Evolutionary conservation across 2,888 invertebrate genomes (phyloP).

Genomic region (Rambutsinella grinnellia): DNA sequence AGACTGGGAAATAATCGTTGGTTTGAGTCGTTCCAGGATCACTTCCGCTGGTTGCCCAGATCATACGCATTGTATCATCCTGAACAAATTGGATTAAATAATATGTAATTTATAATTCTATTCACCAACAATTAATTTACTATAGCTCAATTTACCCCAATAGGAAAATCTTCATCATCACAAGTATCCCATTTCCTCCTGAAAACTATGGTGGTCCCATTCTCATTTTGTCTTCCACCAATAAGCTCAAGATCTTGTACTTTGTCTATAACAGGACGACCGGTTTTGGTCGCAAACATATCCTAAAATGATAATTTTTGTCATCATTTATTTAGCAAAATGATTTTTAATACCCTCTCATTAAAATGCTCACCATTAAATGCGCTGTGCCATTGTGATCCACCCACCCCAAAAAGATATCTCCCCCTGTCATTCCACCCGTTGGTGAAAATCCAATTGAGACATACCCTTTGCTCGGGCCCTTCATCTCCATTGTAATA

Average conservation of each 20-base stretch:
- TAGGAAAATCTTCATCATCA: constrained; percentile 62
- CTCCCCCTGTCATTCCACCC: constrained; percentile 69
- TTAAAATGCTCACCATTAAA: neutral
- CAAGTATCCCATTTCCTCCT: constrained; percentile 68
- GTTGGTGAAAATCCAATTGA: constrained; percentile 69
- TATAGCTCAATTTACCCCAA: constrained; percentile 40
- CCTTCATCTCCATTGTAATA: constrained; percentile 47
- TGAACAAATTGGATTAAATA: constrained; percentile 3
- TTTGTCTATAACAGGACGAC: constrained; percentile 59
- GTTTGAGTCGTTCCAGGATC: constrained; percentile 63
- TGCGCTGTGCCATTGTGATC: constrained; percentile 44
- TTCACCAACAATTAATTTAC: neutral
- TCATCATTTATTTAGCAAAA: no score
- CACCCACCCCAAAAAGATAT: constrained; percentile 69
- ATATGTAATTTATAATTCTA: neutral
- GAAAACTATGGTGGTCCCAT: constrained; percentile 67
- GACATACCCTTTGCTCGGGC: constrained; percentile 67
- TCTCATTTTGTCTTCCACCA: constrained; percentile 66
- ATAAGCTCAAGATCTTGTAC: constrained; percentile 67
- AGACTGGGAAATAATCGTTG: constrained; percentile 68
- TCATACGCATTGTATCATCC: constrained; percentile 81
- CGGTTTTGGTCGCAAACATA: constrained; percentile 13
- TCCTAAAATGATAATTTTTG: constrained; percentile 17
- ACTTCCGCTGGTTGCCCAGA: constrained; percentile 76
- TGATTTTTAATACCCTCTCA: neutral